Evolutionary conservation across 2,797 vertebrate genomes (phyloP).

Genomic region (Staurois parvus): DNA sequence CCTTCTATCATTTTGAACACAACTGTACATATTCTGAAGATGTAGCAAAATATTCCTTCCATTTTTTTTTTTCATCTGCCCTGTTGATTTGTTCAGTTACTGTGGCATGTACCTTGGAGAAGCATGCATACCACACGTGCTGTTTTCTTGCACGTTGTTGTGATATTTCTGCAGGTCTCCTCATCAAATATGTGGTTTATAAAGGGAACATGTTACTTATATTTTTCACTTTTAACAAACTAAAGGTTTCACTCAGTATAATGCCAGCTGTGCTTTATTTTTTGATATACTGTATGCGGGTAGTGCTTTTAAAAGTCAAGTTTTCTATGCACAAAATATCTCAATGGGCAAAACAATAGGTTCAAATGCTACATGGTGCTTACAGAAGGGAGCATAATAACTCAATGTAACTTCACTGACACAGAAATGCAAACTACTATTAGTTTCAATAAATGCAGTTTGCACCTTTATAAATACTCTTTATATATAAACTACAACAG

Average conservation of each 20-base stretch:
- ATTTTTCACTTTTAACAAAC: conserved; percentile 20
- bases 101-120: neutral
- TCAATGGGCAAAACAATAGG: neutral
- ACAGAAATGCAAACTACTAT: neutral
- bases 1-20: too few species aligned
- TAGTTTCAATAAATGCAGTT: conserved; percentile 15
- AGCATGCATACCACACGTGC: neutral
- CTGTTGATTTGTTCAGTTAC: neutral
- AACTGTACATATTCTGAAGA: too few species aligned
- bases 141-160: neutral
- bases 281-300: conserved; percentile 10
- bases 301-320: neutral
- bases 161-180: conserved; percentile 32
- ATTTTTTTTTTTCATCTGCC: neutral
- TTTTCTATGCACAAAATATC: neutral
- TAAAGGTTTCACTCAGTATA: conserved; percentile 15
- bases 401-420: neutral
- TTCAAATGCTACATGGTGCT: neutral
- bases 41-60: too few species aligned
- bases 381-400: neutral
- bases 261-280: conserved; percentile 3
- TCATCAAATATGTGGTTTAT: conserved; percentile 10
- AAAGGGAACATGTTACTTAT: neutral
- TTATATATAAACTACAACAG: neutral
- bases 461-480: neutral